Conservation (phyloP, 2,888 invertebrate genomes). For the Andrena trimmerana region DNA sequence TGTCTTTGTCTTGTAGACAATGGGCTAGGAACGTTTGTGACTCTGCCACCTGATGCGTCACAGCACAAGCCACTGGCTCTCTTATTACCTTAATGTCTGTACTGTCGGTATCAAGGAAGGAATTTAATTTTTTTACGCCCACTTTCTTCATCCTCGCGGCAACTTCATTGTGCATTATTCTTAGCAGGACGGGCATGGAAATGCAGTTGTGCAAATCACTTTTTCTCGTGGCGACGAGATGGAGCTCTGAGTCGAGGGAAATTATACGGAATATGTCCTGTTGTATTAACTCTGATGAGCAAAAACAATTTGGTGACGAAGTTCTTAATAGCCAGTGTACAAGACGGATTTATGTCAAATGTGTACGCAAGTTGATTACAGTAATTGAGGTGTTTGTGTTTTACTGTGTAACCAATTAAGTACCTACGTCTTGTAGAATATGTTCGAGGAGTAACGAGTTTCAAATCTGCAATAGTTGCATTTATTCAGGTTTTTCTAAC, state of each 20-base stretch:
- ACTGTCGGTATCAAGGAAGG: background rate
- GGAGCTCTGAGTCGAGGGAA: background rate
- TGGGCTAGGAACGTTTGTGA: background rate
- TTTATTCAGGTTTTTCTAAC: no score
- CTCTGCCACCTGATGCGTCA: constrained; percentile 26
- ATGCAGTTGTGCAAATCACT: background rate
- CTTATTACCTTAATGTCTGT: constrained; percentile 10
- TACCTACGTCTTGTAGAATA: no score
- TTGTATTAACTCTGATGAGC: no score
- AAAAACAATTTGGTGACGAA: no score
- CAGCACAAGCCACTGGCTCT: background rate
- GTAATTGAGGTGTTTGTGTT: no score
- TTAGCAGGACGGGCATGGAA: background rate
- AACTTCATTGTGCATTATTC: background rate
- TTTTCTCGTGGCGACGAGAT: background rate
- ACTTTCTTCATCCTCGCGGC: background rate
- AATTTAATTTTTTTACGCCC: constrained; percentile 4
- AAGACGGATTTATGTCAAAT: no score
- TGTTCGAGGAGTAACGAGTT: no score
- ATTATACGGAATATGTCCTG: background rate
- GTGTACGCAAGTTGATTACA: no score
- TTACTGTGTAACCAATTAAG: no score
- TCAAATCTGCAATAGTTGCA: no score
- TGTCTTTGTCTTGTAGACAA: background rate
- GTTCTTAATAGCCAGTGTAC: no score